Base-by-base conservation (phyloP, 2,113 vertebrate genomes). In the Percopsis transmontana region DNA sequence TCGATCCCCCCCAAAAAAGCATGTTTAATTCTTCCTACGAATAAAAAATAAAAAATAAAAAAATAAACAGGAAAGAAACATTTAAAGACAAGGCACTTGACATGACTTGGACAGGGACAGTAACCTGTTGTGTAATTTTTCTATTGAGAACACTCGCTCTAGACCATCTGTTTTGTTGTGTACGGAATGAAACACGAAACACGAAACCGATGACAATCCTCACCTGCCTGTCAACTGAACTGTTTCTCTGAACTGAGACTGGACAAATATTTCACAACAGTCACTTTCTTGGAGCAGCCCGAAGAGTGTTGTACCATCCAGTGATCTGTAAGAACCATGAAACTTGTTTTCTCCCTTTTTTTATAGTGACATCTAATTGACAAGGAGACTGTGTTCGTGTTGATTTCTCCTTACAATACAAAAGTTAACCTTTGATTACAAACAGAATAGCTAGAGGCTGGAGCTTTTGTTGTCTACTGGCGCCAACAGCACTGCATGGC, bases 401-500 rank as follows among this genome's bases (percentile, higher is more conserved):
- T 45, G 42, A 59, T 62, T 62, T 68, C 65, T 70, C 67, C 54
- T 41, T 63, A 52, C 52, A n/a, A 73, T 54, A 47, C 23, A 77
- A 65, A 54, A n/a, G 62, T 57, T 8, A 16, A 84, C 68, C 70
- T 68, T 73, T 80, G 5, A 59, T 39, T 70, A 68, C 41, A 55
- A 70, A 52, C 16, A 44, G 56, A 62, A 39, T 57, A 77, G 54
- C 58, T 10, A 24, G 56, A 58, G 24, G 47, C 19, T 58, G 41
- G 51, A 77, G 58, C 52, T 12, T 10, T 20, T 16, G n/a, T 52
- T 52, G 64, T 64, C 74, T 58, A 33, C 60, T n/a, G 62, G 57
- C 63, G 68, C 60, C 19, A 66, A 7, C 76, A 55, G 60, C 84
- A 86, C 82, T 84, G 82, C 86, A 88, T 89, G 85, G 71, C 66